Evolutionary conservation across 2,888 invertebrate species (phyloP).

Genomic region (Sialis fuliginosa): DNA sequence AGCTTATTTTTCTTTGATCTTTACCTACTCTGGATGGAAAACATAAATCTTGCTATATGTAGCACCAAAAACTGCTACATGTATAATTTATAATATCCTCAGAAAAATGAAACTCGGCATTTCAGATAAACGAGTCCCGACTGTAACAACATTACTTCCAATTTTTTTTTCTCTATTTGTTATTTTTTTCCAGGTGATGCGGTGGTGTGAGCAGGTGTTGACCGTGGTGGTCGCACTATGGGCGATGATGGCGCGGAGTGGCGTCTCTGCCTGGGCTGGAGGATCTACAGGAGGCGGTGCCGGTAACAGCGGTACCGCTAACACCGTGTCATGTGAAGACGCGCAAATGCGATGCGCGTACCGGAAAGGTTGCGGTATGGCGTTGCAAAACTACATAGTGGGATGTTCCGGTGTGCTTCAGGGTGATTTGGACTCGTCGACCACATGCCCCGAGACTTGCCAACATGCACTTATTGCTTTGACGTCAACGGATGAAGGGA

Average conservation of each 20-base stretch:
- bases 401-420: conserved; percentile 53
- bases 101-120: too few relatives aligned
- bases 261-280: not conserved
- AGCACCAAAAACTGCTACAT: too few relatives aligned
- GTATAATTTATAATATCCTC: too few relatives aligned
- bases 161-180: too few relatives aligned
- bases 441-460: conserved; percentile 49
- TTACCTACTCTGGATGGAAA: too few relatives aligned
- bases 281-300: too few relatives aligned
- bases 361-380: conserved; percentile 58
- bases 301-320: not conserved
- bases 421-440: conserved; percentile 29
- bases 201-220: not conserved
- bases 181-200: not conserved
- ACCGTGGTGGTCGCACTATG: not conserved
- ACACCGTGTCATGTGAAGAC: conserved; percentile 34
- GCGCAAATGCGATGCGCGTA: conserved; percentile 57
- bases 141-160: too few relatives aligned
- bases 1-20: too few relatives aligned
- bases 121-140: too few relatives aligned
- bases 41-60: too few relatives aligned
- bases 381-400: conserved; percentile 56
- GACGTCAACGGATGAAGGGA: conserved; percentile 61
- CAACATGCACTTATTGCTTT: conserved; percentile 62
- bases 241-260: not conserved